Conservation (phyloP, 53 echinoderm and acorn worm species). For the Apostichopus leukothele region DNA sequence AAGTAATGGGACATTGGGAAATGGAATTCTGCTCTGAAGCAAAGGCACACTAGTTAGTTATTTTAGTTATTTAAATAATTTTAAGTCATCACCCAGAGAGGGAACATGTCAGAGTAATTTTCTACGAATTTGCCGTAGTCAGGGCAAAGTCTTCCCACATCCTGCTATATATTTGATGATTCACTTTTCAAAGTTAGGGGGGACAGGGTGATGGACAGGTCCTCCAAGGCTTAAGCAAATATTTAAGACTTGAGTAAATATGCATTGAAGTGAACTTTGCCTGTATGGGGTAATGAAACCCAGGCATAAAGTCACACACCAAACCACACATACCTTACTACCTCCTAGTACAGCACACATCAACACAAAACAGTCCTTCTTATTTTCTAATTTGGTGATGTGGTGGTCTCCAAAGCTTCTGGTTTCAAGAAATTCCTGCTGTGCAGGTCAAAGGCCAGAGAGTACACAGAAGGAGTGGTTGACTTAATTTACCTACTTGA, state of each 20-base stretch:
- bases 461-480: constrained; percentile 29
- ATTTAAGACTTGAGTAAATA: constrained; percentile 12
- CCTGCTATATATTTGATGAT: constrained; percentile 24
- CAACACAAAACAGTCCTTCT: constrained; percentile 26
- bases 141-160: constrained; percentile 35
- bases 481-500: constrained; percentile 42
- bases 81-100: too few relatives aligned
- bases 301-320: not conserved
- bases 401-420: constrained; percentile 36
- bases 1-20: too few relatives aligned
- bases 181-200: constrained; percentile 15
- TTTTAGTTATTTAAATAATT: too few relatives aligned
- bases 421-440: constrained; percentile 22
- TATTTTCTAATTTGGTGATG: constrained; percentile 26
- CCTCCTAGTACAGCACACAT: not conserved
- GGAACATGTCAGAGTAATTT: not conserved
- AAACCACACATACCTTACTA: constrained; percentile 1
- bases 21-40: too few relatives aligned
- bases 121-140: not conserved
- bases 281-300: constrained; percentile 34
- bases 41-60: too few relatives aligned
- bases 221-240: constrained; percentile 15
- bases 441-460: constrained; percentile 31
- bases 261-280: constrained; percentile 31
- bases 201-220: not conserved